Conservation (phyloP, 2,888 invertebrate species). For the Scelioninae gen. 1 region DNA sequence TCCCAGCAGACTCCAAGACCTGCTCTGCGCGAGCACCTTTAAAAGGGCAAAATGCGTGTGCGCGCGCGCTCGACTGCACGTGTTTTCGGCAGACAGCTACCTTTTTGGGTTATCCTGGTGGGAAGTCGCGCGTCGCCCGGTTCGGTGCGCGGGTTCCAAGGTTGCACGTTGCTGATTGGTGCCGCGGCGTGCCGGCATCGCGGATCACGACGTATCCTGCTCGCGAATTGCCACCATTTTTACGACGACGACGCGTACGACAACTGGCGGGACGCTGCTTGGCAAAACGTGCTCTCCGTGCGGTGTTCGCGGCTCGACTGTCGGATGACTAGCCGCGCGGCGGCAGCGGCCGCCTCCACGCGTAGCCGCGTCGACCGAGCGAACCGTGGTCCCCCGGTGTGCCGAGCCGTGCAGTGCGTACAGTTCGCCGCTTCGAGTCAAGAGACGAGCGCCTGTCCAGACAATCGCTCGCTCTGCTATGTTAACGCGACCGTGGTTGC, state of each 20-base stretch:
- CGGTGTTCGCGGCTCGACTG: constrained; percentile 81
- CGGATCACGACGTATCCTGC: constrained; percentile 40
- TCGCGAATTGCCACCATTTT: constrained; percentile 58
- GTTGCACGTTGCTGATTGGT: constrained; percentile 30
- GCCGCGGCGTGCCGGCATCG: constrained; percentile 32
- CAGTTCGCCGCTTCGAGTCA: constrained; percentile 30
- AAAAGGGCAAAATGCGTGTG: constrained; percentile 51
- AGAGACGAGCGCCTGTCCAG: constrained; percentile 19
- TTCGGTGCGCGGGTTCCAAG: constrained; percentile 37
- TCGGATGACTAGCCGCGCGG: constrained; percentile 77
- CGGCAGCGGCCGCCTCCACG: constrained; percentile 71
- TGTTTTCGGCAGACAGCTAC: constrained; percentile 30
- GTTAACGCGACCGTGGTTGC: constrained; percentile 17
- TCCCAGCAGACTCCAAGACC: no score
- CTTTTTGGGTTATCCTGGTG: constrained; percentile 46
- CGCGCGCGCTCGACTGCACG: constrained; percentile 31
- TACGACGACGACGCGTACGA: constrained; percentile 9
- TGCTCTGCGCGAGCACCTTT: constrained; percentile 46
- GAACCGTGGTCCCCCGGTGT: constrained; percentile 62
- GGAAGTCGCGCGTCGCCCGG: constrained; percentile 42
- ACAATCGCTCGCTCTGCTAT: constrained; percentile 34
- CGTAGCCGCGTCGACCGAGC: constrained; percentile 74
- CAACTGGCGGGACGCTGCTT: constrained; percentile 42
- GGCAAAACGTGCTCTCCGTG: constrained; percentile 74
- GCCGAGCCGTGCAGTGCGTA: constrained; percentile 41